Evolutionary conservation across 2,113 vertebrate genomes (phyloP).

Genomic region (Electrona antarctica): DNA sequence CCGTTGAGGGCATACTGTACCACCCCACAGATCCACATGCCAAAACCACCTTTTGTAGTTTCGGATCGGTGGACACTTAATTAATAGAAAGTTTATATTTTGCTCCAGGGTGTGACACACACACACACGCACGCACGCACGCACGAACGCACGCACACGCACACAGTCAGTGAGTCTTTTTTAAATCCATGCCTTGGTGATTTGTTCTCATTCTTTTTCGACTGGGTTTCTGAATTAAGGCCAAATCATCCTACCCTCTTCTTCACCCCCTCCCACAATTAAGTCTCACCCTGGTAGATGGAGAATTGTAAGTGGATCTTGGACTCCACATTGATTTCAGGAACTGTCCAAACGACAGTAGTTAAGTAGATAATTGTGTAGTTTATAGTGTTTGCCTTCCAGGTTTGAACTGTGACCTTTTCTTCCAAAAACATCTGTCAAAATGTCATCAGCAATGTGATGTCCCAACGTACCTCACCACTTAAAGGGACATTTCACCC

Average conservation of each 20-base stretch:
- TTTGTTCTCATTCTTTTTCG: too few species aligned
- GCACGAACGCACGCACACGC: too few species aligned
- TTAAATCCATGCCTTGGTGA: too few species aligned
- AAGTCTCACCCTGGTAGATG: neutral
- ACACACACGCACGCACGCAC: too few species aligned
- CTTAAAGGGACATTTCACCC: too few species aligned
- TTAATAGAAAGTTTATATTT: too few species aligned
- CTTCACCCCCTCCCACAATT: neutral
- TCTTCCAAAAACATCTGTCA: conserved; percentile 49
- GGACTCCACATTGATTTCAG: conserved; percentile 32
- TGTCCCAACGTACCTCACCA: neutral
- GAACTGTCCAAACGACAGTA: conserved; percentile 33
- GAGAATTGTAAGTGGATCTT: conserved; percentile 18
- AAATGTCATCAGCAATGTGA: conserved; percentile 10
- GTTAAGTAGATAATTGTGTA: conserved; percentile 33
- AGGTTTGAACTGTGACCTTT: conserved; percentile 55
- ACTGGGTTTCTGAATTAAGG: neutral
- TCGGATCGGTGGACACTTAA: too few species aligned
- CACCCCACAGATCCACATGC: too few species aligned
- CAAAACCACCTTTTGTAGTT: too few species aligned
- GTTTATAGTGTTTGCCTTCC: conserved; percentile 25
- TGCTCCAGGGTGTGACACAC: too few species aligned
- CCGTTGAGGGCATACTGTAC: too few species aligned
- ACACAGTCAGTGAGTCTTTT: too few species aligned
- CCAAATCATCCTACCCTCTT: neutral